A percentile compares a stretch with the other conserved stretches of the same genome.
These are phyloP conservation scores for Asobara japonica DNA, from an alignment of 1,140 invertebrate species.

Conservation along the genomic window DNA sequence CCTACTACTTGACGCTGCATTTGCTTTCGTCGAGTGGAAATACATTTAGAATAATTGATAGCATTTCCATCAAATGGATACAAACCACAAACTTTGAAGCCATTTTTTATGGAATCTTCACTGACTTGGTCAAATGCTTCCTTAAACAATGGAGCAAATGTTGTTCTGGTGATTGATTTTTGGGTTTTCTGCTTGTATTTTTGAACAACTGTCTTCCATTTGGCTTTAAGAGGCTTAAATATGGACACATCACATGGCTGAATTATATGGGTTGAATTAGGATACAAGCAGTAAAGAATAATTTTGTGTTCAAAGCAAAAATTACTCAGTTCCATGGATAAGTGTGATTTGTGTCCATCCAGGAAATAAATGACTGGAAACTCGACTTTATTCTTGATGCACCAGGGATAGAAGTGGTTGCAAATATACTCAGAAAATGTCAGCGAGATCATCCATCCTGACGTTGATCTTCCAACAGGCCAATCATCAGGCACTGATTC, in stretches of 20 bases:
- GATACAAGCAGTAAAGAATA: neutral
- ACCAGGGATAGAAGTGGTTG: constrained; percentile 50
- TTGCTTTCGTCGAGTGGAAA: too few relatives aligned
- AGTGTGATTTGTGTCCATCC: constrained; percentile 30
- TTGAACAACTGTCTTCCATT: neutral
- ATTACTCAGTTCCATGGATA: neutral
- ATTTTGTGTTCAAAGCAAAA: neutral
- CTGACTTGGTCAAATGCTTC: neutral
- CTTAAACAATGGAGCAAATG: neutral
- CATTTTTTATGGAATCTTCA: too few relatives aligned
- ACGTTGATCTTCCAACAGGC: constrained; percentile 43
- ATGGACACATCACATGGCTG: neutral
- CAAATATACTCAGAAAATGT: constrained; percentile 52
- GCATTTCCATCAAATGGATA: too few relatives aligned
- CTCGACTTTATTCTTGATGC: constrained; percentile 40
- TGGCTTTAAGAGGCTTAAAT: neutral
- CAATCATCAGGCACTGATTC: constrained; percentile 36
- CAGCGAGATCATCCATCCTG: constrained; percentile 50
- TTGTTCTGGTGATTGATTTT: neutral
- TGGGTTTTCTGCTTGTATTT: neutral
- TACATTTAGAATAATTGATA: too few relatives aligned
- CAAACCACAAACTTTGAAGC: too few relatives aligned
- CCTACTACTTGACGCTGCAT: too few relatives aligned
- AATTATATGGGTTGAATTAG: neutral
- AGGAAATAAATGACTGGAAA: too few relatives aligned